These are phyloP conservation scores for Artibeus jamaicensis DNA, from an alignment of 2,797 vertebrate species.

Conservation along the genomic window DNA sequence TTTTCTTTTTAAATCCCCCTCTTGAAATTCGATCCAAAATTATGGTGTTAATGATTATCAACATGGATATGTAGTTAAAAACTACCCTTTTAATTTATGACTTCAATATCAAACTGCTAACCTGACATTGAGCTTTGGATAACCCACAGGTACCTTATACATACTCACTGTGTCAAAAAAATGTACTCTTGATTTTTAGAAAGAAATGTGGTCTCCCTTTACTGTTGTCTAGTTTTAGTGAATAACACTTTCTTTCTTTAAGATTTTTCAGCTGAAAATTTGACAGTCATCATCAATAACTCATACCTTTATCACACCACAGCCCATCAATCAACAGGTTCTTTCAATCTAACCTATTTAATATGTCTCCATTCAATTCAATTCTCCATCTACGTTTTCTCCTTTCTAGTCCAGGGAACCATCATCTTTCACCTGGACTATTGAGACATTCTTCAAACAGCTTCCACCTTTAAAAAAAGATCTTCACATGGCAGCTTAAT, in stretches of 20 bases:
- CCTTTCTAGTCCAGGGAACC: background rate
- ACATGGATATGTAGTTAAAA: background rate
- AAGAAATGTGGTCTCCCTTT: background rate
- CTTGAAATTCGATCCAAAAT: background rate
- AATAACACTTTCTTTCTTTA: slow-evolving; percentile 3
- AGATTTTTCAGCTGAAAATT: background rate
- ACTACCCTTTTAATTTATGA: background rate
- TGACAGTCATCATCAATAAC: slow-evolving; percentile 4
- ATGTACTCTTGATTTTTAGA: background rate
- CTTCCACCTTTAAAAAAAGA: background rate
- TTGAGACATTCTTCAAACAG: background rate
- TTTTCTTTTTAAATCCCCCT: background rate
- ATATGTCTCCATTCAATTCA: slow-evolving; percentile 14
- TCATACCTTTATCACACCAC: background rate
- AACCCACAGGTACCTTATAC: background rate
- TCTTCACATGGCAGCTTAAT: background rate
- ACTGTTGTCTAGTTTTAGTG: background rate
- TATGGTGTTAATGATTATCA: background rate
- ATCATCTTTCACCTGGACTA: background rate
- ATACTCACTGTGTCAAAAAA: background rate
- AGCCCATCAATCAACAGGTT: background rate
- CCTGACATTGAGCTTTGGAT: background rate
- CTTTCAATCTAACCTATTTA: background rate
- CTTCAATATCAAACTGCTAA: background rate
- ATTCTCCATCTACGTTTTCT: background rate